Base-by-base conservation (phyloP, 2,113 vertebrate species). In the Phylloscopus trochiloides region DNA sequence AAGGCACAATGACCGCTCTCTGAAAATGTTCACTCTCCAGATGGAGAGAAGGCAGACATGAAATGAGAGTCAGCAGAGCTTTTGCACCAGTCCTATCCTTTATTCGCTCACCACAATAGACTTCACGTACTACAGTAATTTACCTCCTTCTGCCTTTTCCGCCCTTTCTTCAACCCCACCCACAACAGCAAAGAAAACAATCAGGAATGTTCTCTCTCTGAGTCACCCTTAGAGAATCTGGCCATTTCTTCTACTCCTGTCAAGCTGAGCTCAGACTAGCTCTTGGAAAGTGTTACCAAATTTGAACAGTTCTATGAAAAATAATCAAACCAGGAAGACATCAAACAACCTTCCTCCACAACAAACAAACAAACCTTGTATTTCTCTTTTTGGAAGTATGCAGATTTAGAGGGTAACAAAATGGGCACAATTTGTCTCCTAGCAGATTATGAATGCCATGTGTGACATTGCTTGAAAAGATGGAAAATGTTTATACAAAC, bases 391-490 rank as follows among this genome's bases (percentile, higher is more conserved):
- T 88, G 67, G 90, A 76, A 91, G 31, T 43, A 85, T 92, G 86
- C 79, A 96, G 72, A 97, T 97, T 97, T 95, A 95, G 90, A 92
- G 71, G 73, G 77, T 96, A 76, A 96, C n/a, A 97, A 97, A 95
- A 73, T 34, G 55, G 95, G 93, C 85, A 96, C 40, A 55, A 24
- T 67, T 95, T 94, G 28, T 75, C 92, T 97, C 77, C 62, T 92
- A 97, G 91, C 93, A 97, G 88, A 97, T 96, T 96, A 97, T 92
- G 63, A 91, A 91, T 91, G 92, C 50, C 94, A 97, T 54, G 14
- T 94, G 86, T 94, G 85, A 94, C 81, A 93, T 85, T 78, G 76
- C 79, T 91, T 95, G 63, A 95, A 92, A 94, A 90, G 77, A 90
- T 40, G 25, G 20, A 93, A 97, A 94, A 90, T 95, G 82, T 97